phyloP scores from a whole-genome alignment of 2,113 vertebrate genomes.

The Lophura nycthemera region DNA sequence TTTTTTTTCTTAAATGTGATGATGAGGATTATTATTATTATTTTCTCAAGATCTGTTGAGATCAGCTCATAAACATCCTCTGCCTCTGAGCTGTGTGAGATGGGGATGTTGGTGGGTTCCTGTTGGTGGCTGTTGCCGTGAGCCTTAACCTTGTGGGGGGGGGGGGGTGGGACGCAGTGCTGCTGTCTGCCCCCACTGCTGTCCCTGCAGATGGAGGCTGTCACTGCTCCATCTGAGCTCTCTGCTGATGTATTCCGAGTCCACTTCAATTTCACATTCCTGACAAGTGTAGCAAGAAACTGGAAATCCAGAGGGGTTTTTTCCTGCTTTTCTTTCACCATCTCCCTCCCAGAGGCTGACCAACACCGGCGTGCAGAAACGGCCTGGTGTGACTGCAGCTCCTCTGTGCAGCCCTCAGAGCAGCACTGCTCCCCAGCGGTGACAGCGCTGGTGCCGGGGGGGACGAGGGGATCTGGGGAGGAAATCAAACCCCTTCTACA shows the following conservation, averaged over 20 bases:
- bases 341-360: slow-evolving; percentile 12
- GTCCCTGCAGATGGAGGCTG: background rate
- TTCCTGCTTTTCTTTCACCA: background rate
- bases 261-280: slow-evolving; percentile 71
- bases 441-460: background rate
- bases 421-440: background rate
- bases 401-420: too few relatives aligned
- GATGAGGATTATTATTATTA: slow-evolving; percentile 41
- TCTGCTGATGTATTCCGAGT: slow-evolving; percentile 43
- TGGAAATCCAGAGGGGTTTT: slow-evolving; percentile 57
- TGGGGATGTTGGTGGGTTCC: slow-evolving; percentile 25
- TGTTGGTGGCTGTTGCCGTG: slow-evolving; percentile 63
- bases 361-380: background rate
- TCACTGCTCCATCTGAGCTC: too few relatives aligned
- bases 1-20: background rate
- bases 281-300: slow-evolving; percentile 63
- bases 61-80: slow-evolving; percentile 42
- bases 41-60: slow-evolving; percentile 52
- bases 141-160: slow-evolving; percentile 51
- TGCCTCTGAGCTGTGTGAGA: slow-evolving; percentile 38
- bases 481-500: background rate
- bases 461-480: too few relatives aligned
- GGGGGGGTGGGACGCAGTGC: background rate
- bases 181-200: slow-evolving; percentile 1
- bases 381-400: background rate